Evolutionary conservation across 2,888 invertebrate genomes (phyloP), one percentile per base, ranked within the genome.

Genomic region (Lepidochrysops patricia): DNA sequence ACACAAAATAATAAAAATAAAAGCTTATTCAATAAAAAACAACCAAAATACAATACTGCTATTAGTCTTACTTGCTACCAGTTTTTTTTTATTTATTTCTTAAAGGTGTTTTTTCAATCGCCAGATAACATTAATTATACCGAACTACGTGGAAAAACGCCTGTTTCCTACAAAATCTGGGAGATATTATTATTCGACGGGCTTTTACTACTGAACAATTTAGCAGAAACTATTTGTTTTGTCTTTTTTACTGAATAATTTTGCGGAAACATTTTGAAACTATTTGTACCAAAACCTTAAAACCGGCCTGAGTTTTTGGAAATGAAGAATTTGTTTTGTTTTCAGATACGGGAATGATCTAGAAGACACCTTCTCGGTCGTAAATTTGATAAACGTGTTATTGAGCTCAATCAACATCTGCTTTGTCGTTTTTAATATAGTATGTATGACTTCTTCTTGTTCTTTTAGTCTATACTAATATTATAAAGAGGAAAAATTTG

Each of bases 391-490:
- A 7, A 85, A 83, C 60, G 81, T 84, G 2, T 66, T 84, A 2
- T 61, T 85, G 58, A 85, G 85, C 61, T 84, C 85, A 0, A 76
- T 84, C 1, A 77, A 84, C 57, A 82, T 85, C 59, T 85, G 84
- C 69, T 84, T 80, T 60, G 83, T 82, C 25, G 74, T 79, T 49
- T 85, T 85, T 61, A 78, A 77, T 63, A 82, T 84, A 35, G 81
- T 84, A 72, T 75, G 83, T 72, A 61, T 15, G 7, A n/a, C 37
- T 60, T 13, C 23, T 32, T 19, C 19, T 19, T n/a, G n/a, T n/a
- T n/a, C n/a, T n/a, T n/a, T n/a, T n/a, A n/a, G n/a, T n/a, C n/a
- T n/a, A n/a, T n/a, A n/a, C n/a, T n/a, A n/a, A n/a, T n/a, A n/a
- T n/a, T n/a, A n/a, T n/a, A n/a, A n/a, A n/a, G n/a, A n/a, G n/a